Conservation (phyloP, 2,888 invertebrate genomes). For the Acanthosepion pharaonis region DNA sequence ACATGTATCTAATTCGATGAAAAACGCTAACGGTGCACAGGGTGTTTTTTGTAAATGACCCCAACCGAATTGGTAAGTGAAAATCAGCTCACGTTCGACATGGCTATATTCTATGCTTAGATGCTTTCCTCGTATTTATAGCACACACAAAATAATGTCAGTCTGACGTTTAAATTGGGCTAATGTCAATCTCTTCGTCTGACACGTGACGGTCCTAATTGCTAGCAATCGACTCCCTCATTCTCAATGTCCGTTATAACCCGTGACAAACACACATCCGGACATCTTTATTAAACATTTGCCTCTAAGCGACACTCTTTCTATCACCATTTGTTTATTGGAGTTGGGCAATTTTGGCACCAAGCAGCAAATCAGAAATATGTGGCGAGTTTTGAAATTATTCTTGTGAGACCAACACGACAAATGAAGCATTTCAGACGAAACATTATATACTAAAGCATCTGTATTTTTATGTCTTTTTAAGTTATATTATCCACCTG, state of each 20-base stretch:
- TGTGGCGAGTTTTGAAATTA: too few species aligned
- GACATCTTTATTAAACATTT: background rate
- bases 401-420: too few species aligned
- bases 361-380: too few species aligned
- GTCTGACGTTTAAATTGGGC: background rate
- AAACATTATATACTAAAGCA: too few species aligned
- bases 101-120: background rate
- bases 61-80: too few species aligned
- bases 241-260: background rate
- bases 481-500: too few species aligned
- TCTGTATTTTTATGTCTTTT: too few species aligned
- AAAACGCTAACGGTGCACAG: too few species aligned
- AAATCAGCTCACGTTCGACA: background rate
- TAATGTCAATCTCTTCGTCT: background rate
- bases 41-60: too few species aligned
- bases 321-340: background rate
- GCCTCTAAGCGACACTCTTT: background rate
- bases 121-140: background rate
- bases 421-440: too few species aligned
- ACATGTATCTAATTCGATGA: too few species aligned
- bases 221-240: background rate
- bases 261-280: background rate
- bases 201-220: background rate
- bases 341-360: too few species aligned
- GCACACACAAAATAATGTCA: background rate